phyloP scores from a whole-genome alignment of 2,113 vertebrate species.

The Seriola quinqueradiata region DNA sequence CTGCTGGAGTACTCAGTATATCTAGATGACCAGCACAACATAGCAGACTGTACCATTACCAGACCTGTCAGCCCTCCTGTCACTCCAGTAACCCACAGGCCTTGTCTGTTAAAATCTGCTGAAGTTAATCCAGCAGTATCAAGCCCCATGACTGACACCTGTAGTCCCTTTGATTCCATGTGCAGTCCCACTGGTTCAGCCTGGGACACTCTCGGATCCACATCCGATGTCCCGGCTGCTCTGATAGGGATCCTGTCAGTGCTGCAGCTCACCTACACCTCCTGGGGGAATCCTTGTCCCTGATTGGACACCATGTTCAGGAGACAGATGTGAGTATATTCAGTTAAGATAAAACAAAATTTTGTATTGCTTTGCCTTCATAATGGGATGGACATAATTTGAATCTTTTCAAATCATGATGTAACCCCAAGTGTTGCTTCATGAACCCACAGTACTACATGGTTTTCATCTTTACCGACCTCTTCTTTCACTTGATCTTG shows the following conservation, averaged over 20 bases:
- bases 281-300: slow-evolving; percentile 93
- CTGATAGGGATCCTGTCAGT: slow-evolving; percentile 89
- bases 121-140: background rate
- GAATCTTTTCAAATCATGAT: background rate
- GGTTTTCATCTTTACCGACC: too few species aligned
- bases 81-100: background rate
- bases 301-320: slow-evolving; percentile 94
- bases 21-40: slow-evolving; percentile 22
- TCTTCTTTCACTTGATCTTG: too few species aligned
- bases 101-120: background rate
- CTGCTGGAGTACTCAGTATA: slow-evolving; percentile 23
- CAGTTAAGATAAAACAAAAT: background rate
- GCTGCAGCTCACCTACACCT: slow-evolving; percentile 96
- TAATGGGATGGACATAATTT: background rate
- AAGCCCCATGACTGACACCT: slow-evolving; percentile 17
- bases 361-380: background rate
- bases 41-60: background rate
- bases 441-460: too few species aligned
- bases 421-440: background rate
- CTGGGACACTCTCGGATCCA: slow-evolving; percentile 73
- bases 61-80: background rate
- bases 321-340: slow-evolving; percentile 89
- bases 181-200: slow-evolving; percentile 12
- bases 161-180: slow-evolving; percentile 26
- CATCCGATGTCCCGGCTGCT: slow-evolving; percentile 78